Base-by-base conservation (phyloP, 1,140 invertebrate genomes). In the Pissodes strobi region DNA sequence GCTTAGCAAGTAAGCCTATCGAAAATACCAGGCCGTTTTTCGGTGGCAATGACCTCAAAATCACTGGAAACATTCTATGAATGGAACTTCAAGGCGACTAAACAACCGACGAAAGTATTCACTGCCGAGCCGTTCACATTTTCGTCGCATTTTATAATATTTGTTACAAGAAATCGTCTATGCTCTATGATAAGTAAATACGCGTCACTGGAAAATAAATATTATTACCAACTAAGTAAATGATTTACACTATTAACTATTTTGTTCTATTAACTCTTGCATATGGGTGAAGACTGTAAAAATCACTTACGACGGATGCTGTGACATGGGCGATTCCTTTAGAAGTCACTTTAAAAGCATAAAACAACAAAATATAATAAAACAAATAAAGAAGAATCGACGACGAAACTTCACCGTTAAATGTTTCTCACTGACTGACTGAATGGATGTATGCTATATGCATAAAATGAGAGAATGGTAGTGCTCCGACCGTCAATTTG, bases 21-120 rank as follows among this genome's bases (percentile, higher is more conserved):
- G 23, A 56, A 63, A 63, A 63, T 63, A 63, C 52, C 60, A 63
- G 57, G 23, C 27, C 37, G 23, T 57, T 34, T 43, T 57, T 13
- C 19, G 37, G 18, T 52, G 67, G 53, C 67, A 69, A 69, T 69
- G 67, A 69, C 67, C 67, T 59, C 53, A 63, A 61, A 63, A 53
- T 53, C 56, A 60, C 41, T 63, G 45, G 52, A 64, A 53, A 61
- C 66, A 64, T 61, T 68, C 53, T 63, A 66, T 69, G 67, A 69
- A 66, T 69, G 63, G 63, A 62, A 63, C 62, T 66, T 63, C 41
- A 64, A 64, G 53, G 64, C 64, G 51, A 66, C 37, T 45, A 43
- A 52, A 52, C 48, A 52, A 58, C 55, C 55, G 27, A 45, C 19
- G 23, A 38, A 25, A 51, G 17, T 6, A 12, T 25, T 46, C 25